A percentile compares a stretch with the other conserved stretches of the same genome.
phyloP scores from a whole-genome alignment of 2,888 invertebrate species.

The Cephus pygmeus region DNA sequence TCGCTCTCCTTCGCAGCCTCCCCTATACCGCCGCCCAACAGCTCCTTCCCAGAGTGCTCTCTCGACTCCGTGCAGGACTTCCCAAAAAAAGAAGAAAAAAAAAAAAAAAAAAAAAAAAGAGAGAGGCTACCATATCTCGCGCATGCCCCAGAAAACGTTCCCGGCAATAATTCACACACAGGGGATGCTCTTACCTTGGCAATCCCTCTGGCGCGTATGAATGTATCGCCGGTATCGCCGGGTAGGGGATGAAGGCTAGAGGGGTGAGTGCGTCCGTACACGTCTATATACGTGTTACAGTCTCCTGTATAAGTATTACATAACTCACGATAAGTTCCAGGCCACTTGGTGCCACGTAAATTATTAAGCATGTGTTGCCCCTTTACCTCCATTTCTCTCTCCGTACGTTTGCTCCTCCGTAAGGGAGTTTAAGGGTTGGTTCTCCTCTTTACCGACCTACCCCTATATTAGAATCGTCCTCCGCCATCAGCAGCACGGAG shows the following conservation, averaged over 20 bases:
- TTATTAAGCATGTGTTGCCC: constrained; percentile 55
- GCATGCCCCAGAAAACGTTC: constrained; percentile 47
- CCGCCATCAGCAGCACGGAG: neutral
- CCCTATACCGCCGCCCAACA: neutral
- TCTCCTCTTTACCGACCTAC: neutral
- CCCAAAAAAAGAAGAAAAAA: neutral
- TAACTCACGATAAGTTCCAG: constrained; percentile 55
- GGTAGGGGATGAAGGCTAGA: neutral
- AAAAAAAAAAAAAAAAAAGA: constrained; percentile 5
- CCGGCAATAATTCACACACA: constrained; percentile 51
- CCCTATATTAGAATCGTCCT: neutral
- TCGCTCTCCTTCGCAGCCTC: neutral
- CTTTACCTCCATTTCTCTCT: constrained; percentile 32
- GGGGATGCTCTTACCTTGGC: constrained; percentile 44
- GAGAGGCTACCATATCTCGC: constrained; percentile 27
- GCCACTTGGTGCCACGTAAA: constrained; percentile 54
- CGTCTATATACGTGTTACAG: constrained; percentile 12
- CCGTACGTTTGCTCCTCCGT: neutral
- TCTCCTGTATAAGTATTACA: constrained; percentile 43
- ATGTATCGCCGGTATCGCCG: constrained; percentile 12
- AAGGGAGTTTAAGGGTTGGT: neutral
- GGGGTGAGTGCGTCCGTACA: neutral
- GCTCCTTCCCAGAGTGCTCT: neutral
- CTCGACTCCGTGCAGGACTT: neutral
- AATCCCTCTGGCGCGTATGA: constrained; percentile 23